A percentile compares a stretch with the other conserved stretches of the same genome.
These are phyloP conservation scores for Cynocephalus volans DNA, from an alignment of 2,113 vertebrate genomes.

Conservation along the genomic window DNA sequence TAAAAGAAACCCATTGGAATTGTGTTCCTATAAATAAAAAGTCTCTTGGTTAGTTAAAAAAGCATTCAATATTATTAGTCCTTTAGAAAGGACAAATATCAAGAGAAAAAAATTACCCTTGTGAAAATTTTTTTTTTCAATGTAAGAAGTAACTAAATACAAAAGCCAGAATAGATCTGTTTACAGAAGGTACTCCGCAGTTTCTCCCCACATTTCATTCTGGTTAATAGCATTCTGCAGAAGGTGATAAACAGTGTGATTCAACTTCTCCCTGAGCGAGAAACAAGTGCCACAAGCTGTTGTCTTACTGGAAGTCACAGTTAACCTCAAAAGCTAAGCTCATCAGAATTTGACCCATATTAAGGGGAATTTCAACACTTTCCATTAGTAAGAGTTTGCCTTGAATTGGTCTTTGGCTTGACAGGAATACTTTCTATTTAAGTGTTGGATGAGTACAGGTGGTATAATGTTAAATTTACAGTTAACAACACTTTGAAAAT, in stretches of 20 bases:
- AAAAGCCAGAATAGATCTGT: background rate
- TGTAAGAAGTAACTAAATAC: background rate
- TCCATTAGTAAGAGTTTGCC: background rate
- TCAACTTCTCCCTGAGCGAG: background rate
- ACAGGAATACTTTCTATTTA: background rate
- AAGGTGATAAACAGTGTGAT: background rate
- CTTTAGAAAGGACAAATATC: background rate
- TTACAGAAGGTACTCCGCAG: background rate
- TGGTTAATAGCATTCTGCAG: constrained; percentile 6
- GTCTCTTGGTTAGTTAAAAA: constrained; percentile 27
- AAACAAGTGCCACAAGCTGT: background rate
- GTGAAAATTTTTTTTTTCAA: background rate
- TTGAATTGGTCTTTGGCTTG: background rate
- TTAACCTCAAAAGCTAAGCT: background rate
- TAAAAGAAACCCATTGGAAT: background rate
- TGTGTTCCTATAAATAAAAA: background rate
- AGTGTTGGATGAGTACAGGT: background rate
- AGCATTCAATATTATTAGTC: background rate
- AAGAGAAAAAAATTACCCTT: background rate
- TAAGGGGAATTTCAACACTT: background rate
- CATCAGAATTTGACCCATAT: background rate
- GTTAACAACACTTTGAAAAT: background rate
- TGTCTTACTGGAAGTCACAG: background rate
- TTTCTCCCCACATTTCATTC: background rate
- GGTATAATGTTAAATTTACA: background rate